A percentile compares a stretch with the other conserved stretches of the same genome.
Conservation (phyloP, 2,113 vertebrate genomes). For the Pelecanus crispus region DNA sequence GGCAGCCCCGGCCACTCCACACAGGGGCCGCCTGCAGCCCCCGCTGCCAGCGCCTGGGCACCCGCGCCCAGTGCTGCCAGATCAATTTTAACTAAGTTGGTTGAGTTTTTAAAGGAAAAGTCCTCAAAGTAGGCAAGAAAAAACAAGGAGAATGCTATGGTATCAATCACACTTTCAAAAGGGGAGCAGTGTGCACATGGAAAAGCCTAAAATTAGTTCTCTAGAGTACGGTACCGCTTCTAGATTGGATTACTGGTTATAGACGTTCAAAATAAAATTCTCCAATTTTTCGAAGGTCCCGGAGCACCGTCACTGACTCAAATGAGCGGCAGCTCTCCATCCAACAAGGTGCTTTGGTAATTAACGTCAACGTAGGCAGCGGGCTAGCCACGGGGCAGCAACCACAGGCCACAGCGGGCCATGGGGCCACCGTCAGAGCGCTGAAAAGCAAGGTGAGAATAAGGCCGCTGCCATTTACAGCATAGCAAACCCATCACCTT, state of each 20-base stretch:
- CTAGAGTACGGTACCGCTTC: not conserved
- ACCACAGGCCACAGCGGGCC: not conserved
- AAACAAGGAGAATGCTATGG: not conserved
- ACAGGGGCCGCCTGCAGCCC: not conserved
- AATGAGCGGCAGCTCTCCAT: not conserved
- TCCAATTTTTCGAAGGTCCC: not conserved
- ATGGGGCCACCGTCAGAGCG: accelerated
- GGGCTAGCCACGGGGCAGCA: accelerated
- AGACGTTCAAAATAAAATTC: not conserved
- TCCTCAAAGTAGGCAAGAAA: not conserved
- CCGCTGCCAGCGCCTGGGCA: not conserved
- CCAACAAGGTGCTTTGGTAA: accelerated
- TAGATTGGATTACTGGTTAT: not conserved
- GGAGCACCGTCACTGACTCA: no score
- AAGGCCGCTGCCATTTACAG: not conserved
- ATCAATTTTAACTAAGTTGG: not conserved
- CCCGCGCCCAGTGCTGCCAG: accelerated
- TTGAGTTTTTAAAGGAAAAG: not conserved
- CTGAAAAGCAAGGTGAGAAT: not conserved
- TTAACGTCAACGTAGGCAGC: accelerated
- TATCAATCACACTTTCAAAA: not conserved
- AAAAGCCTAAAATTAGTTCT: not conserved
- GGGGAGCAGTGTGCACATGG: not conserved
- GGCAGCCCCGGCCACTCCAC: accelerated
- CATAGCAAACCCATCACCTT: not conserved